Evolutionary conservation across 2,113 vertebrate genomes (phyloP).

Genomic region (Apteryx owenii): DNA sequence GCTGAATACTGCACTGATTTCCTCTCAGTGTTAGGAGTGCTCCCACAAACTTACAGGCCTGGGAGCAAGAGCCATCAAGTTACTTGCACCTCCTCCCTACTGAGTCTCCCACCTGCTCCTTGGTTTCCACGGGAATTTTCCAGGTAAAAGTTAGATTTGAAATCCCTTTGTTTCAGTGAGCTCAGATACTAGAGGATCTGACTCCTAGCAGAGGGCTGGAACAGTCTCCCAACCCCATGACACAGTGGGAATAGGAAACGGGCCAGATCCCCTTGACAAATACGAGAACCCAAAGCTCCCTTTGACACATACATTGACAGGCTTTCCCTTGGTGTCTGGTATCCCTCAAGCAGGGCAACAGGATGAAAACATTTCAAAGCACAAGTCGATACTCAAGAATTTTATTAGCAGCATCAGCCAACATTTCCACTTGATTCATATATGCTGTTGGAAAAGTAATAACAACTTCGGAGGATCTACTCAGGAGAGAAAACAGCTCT

Average conservation of each 20-base stretch:
- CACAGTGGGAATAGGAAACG: neutral
- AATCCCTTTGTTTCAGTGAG: slow-evolving; percentile 16
- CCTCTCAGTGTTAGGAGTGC: neutral
- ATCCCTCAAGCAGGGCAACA: neutral
- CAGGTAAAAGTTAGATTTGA: neutral
- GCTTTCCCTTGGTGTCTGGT: neutral
- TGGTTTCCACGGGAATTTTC: neutral
- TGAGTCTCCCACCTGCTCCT: neutral
- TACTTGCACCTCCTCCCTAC: neutral
- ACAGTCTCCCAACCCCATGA: neutral
- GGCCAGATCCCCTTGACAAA: neutral
- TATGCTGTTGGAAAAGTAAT: slow-evolving; percentile 67
- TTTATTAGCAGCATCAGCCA: slow-evolving; percentile 54
- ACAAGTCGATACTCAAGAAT: slow-evolving; percentile 46
- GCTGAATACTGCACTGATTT: neutral
- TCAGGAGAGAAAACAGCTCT: slow-evolving; percentile 64
- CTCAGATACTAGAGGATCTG: neutral
- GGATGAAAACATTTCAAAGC: slow-evolving; percentile 54
- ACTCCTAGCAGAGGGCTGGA: neutral
- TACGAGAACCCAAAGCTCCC: neutral
- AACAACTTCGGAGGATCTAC: slow-evolving; percentile 51
- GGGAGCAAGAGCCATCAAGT: neutral
- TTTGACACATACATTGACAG: neutral
- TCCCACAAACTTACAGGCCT: rapidly evolving
- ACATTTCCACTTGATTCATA: slow-evolving; percentile 59